phyloP scores from a whole-genome alignment of 2,113 vertebrate genomes.

The Candoia aspera region DNA sequence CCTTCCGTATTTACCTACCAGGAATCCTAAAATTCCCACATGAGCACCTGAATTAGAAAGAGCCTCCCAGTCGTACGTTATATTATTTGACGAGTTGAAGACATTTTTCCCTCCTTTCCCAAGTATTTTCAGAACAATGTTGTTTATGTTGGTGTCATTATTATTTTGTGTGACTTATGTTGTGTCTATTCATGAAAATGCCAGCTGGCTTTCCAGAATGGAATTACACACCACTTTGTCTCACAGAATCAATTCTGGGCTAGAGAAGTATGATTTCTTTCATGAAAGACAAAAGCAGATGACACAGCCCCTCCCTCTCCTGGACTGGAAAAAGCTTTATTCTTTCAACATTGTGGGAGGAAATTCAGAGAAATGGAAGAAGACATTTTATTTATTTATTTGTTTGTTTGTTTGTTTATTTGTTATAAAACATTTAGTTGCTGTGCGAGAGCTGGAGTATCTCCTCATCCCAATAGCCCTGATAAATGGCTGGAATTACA shows the following conservation, averaged over 20 bases:
- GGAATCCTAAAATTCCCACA: not conserved
- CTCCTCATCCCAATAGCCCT: too few relatives aligned
- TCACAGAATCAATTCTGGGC: not conserved
- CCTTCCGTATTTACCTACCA: not conserved
- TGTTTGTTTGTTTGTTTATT: too few relatives aligned
- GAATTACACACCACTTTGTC: not conserved
- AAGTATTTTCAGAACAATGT: not conserved
- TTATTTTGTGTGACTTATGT: not conserved
- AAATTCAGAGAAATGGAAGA: too few relatives aligned
- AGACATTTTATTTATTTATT: too few relatives aligned
- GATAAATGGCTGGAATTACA: too few relatives aligned
- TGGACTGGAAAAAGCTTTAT: too few relatives aligned
- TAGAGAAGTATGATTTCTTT: too few relatives aligned
- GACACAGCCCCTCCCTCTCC: too few relatives aligned
- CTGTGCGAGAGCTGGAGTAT: too few relatives aligned
- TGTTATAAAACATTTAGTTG: too few relatives aligned
- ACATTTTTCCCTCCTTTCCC: not conserved
- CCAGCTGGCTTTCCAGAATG: not conserved
- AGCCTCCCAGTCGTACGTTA: not conserved
- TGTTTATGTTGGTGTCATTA: not conserved
- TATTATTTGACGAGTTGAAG: not conserved
- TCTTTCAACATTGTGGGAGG: too few relatives aligned
- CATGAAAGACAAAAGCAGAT: too few relatives aligned
- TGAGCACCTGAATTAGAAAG: not conserved
- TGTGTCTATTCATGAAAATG: not conserved